A percentile compares a stretch with the other conserved stretches of the same genome.
Evolutionary conservation across 2,797 vertebrate genomes (phyloP).

Genomic region (Coreius guichenoti): DNA sequence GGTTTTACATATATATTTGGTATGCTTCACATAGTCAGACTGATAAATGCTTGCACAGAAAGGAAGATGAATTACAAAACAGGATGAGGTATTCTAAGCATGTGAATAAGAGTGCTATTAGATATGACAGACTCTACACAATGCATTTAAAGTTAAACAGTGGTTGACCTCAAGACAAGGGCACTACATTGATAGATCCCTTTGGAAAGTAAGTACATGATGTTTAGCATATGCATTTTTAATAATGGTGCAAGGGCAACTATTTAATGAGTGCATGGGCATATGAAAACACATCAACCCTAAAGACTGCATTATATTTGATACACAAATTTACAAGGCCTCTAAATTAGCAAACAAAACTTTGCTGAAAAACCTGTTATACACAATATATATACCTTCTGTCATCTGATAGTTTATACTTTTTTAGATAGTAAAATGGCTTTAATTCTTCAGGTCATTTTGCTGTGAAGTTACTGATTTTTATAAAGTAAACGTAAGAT

Average conservation of each 20-base stretch:
- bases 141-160: slow-evolving; percentile 7
- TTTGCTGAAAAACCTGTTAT: neutral
- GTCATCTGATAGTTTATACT: too few relatives aligned
- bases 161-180: slow-evolving; percentile 11
- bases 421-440: too few relatives aligned
- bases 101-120: neutral
- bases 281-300: neutral
- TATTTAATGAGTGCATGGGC: neutral
- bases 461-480: too few relatives aligned
- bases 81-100: neutral
- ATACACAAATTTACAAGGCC: neutral
- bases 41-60: neutral
- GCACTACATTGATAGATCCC: neutral
- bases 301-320: neutral
- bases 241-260: neutral
- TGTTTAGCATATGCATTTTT: slow-evolving; percentile 3
- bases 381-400: neutral
- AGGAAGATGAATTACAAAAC: neutral
- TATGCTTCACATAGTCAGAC: neutral
- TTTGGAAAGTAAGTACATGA: neutral
- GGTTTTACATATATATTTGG: neutral
- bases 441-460: too few relatives aligned
- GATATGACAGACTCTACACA: neutral
- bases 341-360: neutral
- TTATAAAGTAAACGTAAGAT: too few relatives aligned